Base-by-base conservation (phyloP, 2,797 vertebrate species). In the Sparus aurata region DNA sequence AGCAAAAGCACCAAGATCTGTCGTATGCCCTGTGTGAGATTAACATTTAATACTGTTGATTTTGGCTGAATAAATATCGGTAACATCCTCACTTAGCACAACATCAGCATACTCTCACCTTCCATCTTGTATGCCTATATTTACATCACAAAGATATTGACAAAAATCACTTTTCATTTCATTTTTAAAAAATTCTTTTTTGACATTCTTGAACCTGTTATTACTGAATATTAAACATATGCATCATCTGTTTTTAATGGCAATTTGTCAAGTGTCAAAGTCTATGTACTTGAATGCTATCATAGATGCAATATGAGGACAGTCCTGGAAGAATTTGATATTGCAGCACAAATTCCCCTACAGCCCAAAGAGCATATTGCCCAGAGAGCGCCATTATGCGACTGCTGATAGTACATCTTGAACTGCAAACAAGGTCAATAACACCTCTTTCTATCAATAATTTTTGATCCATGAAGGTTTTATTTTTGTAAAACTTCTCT, bases 61-160 rank as follows among this genome's bases (percentile, higher is more conserved):
- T 72, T 55, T 53, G 60, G 58, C 63, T 67, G 5, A 77, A 75
- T 34, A 59, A 75, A 70, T n/a, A 55, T 69, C 22, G 61, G 5
- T 64, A 12, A 71, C 11, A 67, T 50, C 45, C 38, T 75, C 23
- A 66, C 22, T 65, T 30, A 8, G 43, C 17, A 49, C 5, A 59
- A 46, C 13, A 20, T 70, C 15, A 62, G 30, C 16, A 43, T 54
- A 49, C 10, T 52, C 23, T 57, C 57, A 66, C 23, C 43, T 25
- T 62, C 1, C 0, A 47, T 49, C n/a, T 2, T n/a, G 55, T 13
- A 38, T 22, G 43, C 9, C 41, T 77, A 16, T 9, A 75, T 45
- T 57, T 62, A 18, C 10, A 53, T 17, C 0, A 61, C 23, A 75
- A 25, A 64, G 7, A 41, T 10, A 25, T 3, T 23, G 60, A 47